A percentile compares a stretch with the other conserved stretches of the same genome.
Evolutionary conservation across 2,888 invertebrate genomes (phyloP).

Genomic region (Hydrotaea cyrtoneurina): DNA sequence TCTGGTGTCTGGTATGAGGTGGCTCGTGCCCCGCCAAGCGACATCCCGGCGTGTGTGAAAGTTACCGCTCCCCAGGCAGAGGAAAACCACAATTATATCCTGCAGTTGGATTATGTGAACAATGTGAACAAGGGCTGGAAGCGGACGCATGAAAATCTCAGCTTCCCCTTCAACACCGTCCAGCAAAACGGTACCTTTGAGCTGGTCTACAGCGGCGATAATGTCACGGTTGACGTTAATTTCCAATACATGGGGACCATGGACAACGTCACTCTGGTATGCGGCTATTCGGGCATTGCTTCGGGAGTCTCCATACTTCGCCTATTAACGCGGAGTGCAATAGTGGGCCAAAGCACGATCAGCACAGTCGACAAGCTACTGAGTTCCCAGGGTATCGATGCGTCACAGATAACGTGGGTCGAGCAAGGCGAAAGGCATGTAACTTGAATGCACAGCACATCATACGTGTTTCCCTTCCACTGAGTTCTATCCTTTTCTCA

Average conservation of each 20-base stretch:
- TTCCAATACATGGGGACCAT: constrained; percentile 68
- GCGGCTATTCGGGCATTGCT: constrained; percentile 69
- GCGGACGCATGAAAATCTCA: constrained; percentile 59
- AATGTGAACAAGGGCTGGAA: constrained; percentile 61
- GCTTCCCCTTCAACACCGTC: constrained; percentile 69
- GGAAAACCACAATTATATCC: constrained; percentile 44
- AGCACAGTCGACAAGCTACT: constrained; percentile 37
- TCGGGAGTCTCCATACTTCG: constrained; percentile 58
- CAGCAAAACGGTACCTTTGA: constrained; percentile 69
- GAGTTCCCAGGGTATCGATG: constrained; percentile 37
- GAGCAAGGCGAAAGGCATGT: constrained; percentile 56
- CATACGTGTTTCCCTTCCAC: constrained; percentile 3
- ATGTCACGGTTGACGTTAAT: constrained; percentile 38
- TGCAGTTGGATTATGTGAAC: constrained; percentile 69
- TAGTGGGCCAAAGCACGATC: neutral
- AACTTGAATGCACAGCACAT: neutral
- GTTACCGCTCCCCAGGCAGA: constrained; percentile 40
- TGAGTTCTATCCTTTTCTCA: neutral
- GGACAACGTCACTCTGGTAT: constrained; percentile 59
- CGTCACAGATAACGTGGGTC: constrained; percentile 63
- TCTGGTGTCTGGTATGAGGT: constrained; percentile 70
- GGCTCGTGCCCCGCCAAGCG: constrained; percentile 62
- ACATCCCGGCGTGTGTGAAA: constrained; percentile 66
- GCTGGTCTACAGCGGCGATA: constrained; percentile 54
- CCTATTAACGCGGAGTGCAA: constrained; percentile 59